phyloP scores from a whole-genome alignment of 2,797 vertebrate species.

The Lates japonicus region DNA sequence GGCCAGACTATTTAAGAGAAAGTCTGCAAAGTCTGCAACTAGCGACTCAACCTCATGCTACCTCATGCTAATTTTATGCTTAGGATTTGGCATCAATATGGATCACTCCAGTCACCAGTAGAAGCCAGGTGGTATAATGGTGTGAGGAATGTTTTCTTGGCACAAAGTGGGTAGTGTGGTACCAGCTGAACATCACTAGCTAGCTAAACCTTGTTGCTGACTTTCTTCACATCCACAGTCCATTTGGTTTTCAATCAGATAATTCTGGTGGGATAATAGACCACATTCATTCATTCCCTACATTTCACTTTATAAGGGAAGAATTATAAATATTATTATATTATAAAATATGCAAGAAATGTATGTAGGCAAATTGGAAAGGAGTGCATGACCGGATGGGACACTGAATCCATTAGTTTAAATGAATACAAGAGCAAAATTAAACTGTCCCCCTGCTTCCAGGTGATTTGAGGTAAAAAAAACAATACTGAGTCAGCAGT shows the following conservation, averaged over 20 bases:
- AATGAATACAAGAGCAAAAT: not conserved
- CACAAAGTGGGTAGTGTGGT: not conserved
- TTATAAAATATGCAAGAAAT: not conserved
- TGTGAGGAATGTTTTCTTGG: not conserved
- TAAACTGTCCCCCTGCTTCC: not conserved
- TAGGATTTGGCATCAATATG: not conserved
- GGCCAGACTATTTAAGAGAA: not conserved
- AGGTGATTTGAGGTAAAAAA: slow-evolving; percentile 9
- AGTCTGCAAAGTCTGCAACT: not conserved
- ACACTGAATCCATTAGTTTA: not conserved
- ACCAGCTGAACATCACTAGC: not conserved
- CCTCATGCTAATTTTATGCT: not conserved
- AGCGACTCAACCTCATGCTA: not conserved
- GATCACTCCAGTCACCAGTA: not conserved
- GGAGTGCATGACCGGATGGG: not conserved
- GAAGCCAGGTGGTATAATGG: not conserved
- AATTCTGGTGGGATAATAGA: not conserved
- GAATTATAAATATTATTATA: too few species aligned
- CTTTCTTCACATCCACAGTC: too few species aligned
- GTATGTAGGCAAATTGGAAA: not conserved
- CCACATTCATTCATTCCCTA: not conserved
- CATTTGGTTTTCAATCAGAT: not conserved
- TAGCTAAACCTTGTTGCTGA: too few species aligned
- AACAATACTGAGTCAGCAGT: slow-evolving; percentile 35
- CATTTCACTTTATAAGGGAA: too few species aligned